Evolutionary conservation across 92 coral and sea anemone species (phyloP), one percentile per base, ranked within the genome.

Genomic region (Hydrozoanthus gracilis): DNA sequence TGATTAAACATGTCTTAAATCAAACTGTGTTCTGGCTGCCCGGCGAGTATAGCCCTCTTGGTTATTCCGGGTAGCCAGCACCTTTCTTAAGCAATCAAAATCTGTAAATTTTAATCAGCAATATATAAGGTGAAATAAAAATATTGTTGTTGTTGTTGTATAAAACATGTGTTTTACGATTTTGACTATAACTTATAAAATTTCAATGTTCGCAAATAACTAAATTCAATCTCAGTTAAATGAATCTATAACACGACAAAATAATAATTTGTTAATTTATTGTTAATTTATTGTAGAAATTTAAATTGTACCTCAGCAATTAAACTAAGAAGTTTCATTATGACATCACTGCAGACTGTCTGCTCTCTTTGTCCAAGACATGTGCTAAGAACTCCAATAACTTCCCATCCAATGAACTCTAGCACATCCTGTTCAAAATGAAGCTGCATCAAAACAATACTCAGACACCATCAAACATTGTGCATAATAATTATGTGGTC

Each of bases 391-490:
- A 92, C 84, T 52, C 94, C 90, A 87, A 94, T 92, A 8, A 89
- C 88, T 58, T 94, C 98, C 98, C 98, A 94, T 49, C 98, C 98
- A 90, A 92, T 90, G 78, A 88, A 92, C 86, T 91, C 88, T 54
- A 94, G 85, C 65, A 92, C 91, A 87, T 92, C 95, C 98, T 94
- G 74, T 16, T n/a, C n/a, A 5, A 46, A 79, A 16, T 74, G 51
- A 75, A 77, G 47, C 45, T 18, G 8, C 27, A 10, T 3, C 61
- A 55, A 0, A 17, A 11, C 62, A 15, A 48, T 27, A 27, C 39
- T 27, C 39, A 27, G 39, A 27, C 39, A 27, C 39, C 39, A 14
- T 64, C 17, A 64, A 64, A 4, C 17, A 64, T 13, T 61, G 18
- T 15, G n/a, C 8, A 12, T 16, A 64, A 14, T 27, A 14, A 3